Evolutionary conservation across 2,797 vertebrate genomes (phyloP).

Genomic region (Liparis tanakae): DNA sequence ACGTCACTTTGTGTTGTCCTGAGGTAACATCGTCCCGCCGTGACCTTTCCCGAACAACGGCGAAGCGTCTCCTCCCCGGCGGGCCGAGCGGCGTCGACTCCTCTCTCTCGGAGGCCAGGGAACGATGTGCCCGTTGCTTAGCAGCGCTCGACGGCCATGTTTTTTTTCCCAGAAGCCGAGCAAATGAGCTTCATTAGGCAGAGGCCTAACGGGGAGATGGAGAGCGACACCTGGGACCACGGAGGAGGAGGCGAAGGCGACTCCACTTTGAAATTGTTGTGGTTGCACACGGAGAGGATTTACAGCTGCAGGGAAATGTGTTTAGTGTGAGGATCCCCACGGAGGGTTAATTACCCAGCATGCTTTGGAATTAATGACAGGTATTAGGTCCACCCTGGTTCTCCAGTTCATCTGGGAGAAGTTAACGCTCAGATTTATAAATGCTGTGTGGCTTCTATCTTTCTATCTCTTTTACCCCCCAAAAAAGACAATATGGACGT

Average conservation of each 20-base stretch:
- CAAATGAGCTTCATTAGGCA: constrained; percentile 68
- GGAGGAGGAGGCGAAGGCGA: constrained; percentile 19
- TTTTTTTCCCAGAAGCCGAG: constrained; percentile 55
- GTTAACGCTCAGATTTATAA: background rate
- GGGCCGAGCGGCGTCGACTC: constrained; percentile 67
- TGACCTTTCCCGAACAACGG: constrained; percentile 41
- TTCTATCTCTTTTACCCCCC: constrained; percentile 18
- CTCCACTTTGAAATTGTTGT: constrained; percentile 13
- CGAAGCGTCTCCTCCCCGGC: constrained; percentile 19
- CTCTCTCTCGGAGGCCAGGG: constrained; percentile 50
- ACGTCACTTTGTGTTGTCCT: no score
- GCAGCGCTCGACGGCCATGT: constrained; percentile 67
- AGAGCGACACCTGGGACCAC: constrained; percentile 62
- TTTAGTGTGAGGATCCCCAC: constrained; percentile 28
- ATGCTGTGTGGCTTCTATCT: constrained; percentile 7
- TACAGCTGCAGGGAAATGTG: constrained; percentile 13
- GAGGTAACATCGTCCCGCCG: background rate
- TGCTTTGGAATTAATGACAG: constrained; percentile 52
- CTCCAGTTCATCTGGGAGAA: constrained; percentile 20
- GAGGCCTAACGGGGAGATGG: constrained; percentile 38
- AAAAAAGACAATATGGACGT: background rate
- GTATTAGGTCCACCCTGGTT: constrained; percentile 29
- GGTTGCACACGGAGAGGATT: constrained; percentile 4
- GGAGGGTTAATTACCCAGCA: constrained; percentile 42
- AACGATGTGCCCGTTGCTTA: constrained; percentile 74